These are phyloP conservation scores for Nyctereutes procyonoides DNA, from an alignment of 2,113 vertebrate species.

Conservation along the genomic window DNA sequence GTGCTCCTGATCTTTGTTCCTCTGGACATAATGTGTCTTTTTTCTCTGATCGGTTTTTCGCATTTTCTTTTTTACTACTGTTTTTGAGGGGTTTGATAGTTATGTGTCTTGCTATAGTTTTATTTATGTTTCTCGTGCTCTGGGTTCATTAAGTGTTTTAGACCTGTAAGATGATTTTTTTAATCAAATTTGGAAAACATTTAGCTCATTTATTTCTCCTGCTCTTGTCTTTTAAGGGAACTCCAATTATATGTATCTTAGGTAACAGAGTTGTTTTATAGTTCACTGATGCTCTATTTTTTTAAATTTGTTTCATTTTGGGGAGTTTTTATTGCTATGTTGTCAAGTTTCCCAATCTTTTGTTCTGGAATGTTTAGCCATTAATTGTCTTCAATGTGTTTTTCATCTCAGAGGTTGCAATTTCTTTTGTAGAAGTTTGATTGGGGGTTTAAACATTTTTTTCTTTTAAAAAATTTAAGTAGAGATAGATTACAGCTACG, in stretches of 20 bases:
- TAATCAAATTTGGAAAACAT: neutral
- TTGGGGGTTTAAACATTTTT: neutral
- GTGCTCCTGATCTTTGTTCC: neutral
- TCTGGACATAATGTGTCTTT: neutral
- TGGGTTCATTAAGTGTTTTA: neutral
- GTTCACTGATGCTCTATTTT: neutral
- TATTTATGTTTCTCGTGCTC: neutral
- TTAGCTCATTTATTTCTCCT: neutral
- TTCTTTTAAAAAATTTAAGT: neutral
- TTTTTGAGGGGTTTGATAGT: neutral
- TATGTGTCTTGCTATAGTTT: neutral
- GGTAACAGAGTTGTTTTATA: neutral
- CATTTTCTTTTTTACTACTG: neutral
- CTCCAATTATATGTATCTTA: neutral
- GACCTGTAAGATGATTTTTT: neutral
- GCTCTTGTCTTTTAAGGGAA: neutral
- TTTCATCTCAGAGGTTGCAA: neutral
- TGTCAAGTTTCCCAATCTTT: neutral
- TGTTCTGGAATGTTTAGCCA: neutral
- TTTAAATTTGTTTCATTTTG: slow-evolving; percentile 8
- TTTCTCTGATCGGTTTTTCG: neutral
- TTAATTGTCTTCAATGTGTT: neutral
- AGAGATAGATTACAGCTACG: neutral
- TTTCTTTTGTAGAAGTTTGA: neutral
- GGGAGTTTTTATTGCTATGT: neutral